A percentile compares a stretch with the other conserved stretches of the same genome.
These are phyloP conservation scores for Athetis lepigone DNA, from an alignment of 2,888 invertebrate genomes.

Conservation along the genomic window DNA sequence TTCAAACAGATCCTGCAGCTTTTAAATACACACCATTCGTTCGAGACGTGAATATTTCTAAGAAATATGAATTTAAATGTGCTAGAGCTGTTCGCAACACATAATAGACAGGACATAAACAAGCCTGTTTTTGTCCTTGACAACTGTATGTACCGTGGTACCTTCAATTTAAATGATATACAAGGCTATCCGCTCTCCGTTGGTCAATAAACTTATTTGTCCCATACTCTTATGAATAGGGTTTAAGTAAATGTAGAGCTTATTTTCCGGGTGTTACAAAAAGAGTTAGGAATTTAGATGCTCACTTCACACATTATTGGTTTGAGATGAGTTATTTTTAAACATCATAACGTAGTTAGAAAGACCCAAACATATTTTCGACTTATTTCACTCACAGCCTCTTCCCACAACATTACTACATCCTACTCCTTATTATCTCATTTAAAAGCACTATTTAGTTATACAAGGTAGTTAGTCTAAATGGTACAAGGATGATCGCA, in stretches of 20 bases:
- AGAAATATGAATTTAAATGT: slow-evolving; percentile 41
- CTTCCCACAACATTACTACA: too few species aligned
- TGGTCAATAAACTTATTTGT: slow-evolving; percentile 22
- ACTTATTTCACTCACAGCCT: too few species aligned
- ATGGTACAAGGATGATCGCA: too few species aligned
- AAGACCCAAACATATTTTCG: too few species aligned
- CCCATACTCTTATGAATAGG: background rate
- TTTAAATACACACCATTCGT: background rate
- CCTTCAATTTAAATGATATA: slow-evolving; percentile 63
- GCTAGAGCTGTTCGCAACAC: slow-evolving; percentile 13
- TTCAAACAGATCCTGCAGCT: background rate
- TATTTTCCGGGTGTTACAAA: background rate
- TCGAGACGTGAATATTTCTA: slow-evolving; percentile 15
- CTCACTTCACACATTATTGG: too few species aligned
- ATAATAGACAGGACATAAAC: slow-evolving; percentile 41
- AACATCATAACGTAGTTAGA: too few species aligned
- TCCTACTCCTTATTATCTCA: too few species aligned
- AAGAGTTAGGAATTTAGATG: too few species aligned
- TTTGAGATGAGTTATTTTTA: too few species aligned
- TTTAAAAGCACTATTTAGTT: too few species aligned
- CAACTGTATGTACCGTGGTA: slow-evolving; percentile 40
- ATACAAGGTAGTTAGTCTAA: too few species aligned
- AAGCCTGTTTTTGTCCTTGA: slow-evolving; percentile 52
- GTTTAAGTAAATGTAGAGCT: background rate
- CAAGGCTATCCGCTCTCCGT: slow-evolving; percentile 76